Evolutionary conservation across 2,888 invertebrate species (phyloP).

Genomic region (Acronicta leporina): DNA sequence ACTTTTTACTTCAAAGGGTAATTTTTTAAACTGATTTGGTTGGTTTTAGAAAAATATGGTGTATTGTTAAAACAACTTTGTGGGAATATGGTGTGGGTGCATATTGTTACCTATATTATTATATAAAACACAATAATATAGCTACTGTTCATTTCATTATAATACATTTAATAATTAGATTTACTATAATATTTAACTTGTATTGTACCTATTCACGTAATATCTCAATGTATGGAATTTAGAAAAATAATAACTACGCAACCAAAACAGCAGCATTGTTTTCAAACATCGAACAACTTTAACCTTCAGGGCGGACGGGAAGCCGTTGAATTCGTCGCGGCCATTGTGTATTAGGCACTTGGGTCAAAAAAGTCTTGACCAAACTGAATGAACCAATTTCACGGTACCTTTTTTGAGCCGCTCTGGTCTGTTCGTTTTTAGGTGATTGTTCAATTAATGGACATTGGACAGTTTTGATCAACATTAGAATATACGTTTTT

Average conservation of each 20-base stretch:
- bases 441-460: constrained; percentile 3
- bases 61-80: neutral
- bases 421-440: constrained; percentile 1
- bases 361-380: constrained; percentile 28
- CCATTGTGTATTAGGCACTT: constrained; percentile 34
- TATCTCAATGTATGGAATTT: neutral
- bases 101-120: neutral
- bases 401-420: constrained; percentile 22
- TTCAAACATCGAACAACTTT: constrained; percentile 9
- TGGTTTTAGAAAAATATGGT: neutral
- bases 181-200: too few species aligned
- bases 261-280: constrained; percentile 20
- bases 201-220: neutral
- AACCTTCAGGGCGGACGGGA: constrained; percentile 52
- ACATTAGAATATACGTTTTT: neutral
- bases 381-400: constrained; percentile 39
- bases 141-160: too few species aligned
- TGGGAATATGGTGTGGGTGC: neutral
- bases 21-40: constrained; percentile 7
- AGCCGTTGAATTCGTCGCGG: constrained; percentile 49
- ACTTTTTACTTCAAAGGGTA: constrained; percentile 26
- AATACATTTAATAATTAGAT: too few species aligned
- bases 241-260: neutral
- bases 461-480: neutral
- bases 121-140: too few species aligned